Evolutionary conservation across 2,888 invertebrate species (phyloP).

Genomic region (Chloroclystis v-ata): DNA sequence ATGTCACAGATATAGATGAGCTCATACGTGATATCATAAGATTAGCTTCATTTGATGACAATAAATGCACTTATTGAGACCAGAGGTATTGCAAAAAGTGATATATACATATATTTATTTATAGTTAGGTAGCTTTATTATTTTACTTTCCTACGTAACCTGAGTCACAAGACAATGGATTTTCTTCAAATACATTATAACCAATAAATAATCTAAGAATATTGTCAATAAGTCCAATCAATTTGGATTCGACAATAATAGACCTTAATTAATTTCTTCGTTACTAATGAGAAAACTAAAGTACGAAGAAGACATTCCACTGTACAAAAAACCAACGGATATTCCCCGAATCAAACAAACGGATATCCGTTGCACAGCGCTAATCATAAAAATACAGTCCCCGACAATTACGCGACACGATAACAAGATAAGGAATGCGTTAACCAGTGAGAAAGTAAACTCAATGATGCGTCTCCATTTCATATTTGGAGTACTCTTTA

Average conservation of each 20-base stretch:
- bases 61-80: constrained; percentile 1
- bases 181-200: too few relatives aligned
- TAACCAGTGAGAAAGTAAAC: constrained; percentile 44
- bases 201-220: too few relatives aligned
- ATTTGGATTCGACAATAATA: too few relatives aligned
- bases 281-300: too few relatives aligned
- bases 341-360: neutral
- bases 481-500: constrained; percentile 50
- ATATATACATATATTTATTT: too few relatives aligned
- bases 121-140: too few relatives aligned
- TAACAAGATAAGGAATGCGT: constrained; percentile 41
- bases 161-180: neutral
- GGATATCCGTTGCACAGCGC: neutral
- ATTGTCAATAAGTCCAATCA: too few relatives aligned
- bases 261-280: too few relatives aligned
- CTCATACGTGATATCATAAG: constrained; percentile 62
- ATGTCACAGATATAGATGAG: constrained; percentile 56
- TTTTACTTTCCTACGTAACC: neutral
- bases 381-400: constrained; percentile 1
- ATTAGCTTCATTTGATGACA: too few relatives aligned
- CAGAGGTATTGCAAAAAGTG: neutral
- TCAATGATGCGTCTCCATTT: constrained; percentile 34
- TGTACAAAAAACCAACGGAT: neutral
- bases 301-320: too few relatives aligned
- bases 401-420: constrained; percentile 13